Evolutionary conservation across 2,888 invertebrate genomes (phyloP).

Genomic region (Platypus cylindrus): DNA sequence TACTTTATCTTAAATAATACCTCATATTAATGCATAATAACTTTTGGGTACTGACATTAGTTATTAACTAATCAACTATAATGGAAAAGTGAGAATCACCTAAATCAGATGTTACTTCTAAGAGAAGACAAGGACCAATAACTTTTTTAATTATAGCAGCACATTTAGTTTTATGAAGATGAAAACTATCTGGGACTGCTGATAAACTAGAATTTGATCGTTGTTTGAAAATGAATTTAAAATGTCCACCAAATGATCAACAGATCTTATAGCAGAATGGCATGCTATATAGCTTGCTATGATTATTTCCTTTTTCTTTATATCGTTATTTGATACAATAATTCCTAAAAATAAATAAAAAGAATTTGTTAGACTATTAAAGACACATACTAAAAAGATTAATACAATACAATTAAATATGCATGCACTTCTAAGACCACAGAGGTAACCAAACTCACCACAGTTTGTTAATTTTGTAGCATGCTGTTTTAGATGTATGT

Average conservation of each 20-base stretch:
- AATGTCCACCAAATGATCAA: neutral
- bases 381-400: neutral
- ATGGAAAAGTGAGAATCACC: constrained; percentile 3
- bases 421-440: no score
- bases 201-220: neutral
- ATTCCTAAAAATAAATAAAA: neutral
- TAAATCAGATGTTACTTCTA: neutral
- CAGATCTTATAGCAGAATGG: neutral
- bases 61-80: constrained; percentile 7
- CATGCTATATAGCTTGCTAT: neutral
- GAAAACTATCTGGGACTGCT: neutral
- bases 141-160: constrained; percentile 2
- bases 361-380: neutral
- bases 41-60: constrained; percentile 5
- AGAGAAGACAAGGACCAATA: constrained; percentile 2
- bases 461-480: no score
- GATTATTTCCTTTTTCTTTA: neutral
- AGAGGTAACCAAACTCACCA: no score
- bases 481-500: neutral
- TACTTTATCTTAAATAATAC: constrained; percentile 15
- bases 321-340: neutral
- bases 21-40: constrained; percentile 6
- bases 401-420: no score
- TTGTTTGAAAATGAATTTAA: neutral
- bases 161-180: constrained; percentile 6